Conservation (phyloP, 2,888 invertebrate species). For the Lepas anatifera region DNA sequence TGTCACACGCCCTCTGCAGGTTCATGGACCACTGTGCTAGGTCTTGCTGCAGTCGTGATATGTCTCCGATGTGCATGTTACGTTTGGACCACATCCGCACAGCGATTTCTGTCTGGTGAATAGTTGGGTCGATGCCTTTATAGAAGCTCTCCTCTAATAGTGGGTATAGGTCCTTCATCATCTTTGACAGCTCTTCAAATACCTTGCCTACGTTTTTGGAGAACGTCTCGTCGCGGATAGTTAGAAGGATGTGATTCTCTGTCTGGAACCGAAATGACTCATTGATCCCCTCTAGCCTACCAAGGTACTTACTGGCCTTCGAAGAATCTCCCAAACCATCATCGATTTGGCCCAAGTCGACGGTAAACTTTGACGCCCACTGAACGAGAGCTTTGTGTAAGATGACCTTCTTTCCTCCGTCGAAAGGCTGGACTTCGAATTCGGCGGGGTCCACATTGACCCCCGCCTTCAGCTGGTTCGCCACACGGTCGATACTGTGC, state of each 20-base stretch:
- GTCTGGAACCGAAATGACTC: not conserved
- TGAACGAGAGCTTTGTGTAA: not conserved
- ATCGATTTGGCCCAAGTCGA: not conserved
- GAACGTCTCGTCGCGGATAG: not conserved
- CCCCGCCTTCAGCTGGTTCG: not conserved
- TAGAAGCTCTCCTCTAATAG: not conserved
- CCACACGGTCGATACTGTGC: not conserved
- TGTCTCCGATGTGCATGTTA: not conserved
- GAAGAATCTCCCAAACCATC: not conserved
- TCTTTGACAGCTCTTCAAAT: not conserved
- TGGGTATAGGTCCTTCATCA: not conserved
- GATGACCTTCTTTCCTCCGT: not conserved
- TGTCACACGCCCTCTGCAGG: not conserved
- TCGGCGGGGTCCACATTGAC: not conserved
- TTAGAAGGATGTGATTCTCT: not conserved
- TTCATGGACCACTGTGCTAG: not conserved
- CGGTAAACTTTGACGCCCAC: not conserved
- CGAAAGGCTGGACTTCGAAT: not conserved
- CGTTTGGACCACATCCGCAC: slow-evolving; percentile 1
- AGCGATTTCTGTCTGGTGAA: not conserved
- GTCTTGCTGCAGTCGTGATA: not conserved
- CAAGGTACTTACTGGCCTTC: not conserved
- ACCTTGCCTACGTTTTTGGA: not conserved
- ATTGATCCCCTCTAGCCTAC: not conserved
- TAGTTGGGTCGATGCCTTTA: not conserved